Evolutionary conservation across 2,888 invertebrate genomes (phyloP), one percentile per base, ranked within the genome.

Genomic region (Carpatolechia fugitivella): DNA sequence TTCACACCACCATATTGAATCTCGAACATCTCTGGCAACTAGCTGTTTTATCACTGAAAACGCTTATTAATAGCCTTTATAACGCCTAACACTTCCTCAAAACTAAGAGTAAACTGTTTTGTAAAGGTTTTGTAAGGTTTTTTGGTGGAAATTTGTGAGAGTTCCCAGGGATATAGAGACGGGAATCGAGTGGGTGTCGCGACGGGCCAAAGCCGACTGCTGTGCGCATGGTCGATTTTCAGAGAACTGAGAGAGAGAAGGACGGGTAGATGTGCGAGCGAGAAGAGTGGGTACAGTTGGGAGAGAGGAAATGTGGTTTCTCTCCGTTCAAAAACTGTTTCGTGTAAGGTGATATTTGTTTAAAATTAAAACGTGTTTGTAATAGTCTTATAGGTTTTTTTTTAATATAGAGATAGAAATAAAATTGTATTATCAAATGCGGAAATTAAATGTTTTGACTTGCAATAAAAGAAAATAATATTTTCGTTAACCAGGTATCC

Each of bases 211-310:
- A 10, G 8, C 10, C 35, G 31, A 51, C 51, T 51, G 30, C 0
- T 4, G 1, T 44, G 57, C 57, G 57, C 51, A 20, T 13, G 14
- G 47, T 57, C 57, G 57, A 57, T 57, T 57, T 54, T 51, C 47
- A 16, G 13, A 24, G 51, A 50, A 49, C 44, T 47, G 20, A 14
- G 46, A 30, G 16, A 14, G 24, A 36, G 36, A 0, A 47, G 51
- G 14, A 51, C 38, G 44, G 53, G n/a, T 24, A n/a, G 29, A 47
- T 7, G n/a, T 0, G 14, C 5, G 46, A 20, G 2, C 4, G 47
- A 51, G 36, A 35, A 13, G 38, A 44, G 38, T 11, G 30, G 10
- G 31, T 49, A 33, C 33, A 40, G 31, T 54, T 16, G 29, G 53
- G 14, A 5, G 38, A 7, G n/a, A 18, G 33, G n/a, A 33, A 33